Evolutionary conservation across 2,888 invertebrate species (phyloP).

Genomic region (Drosophila robusta): DNA sequence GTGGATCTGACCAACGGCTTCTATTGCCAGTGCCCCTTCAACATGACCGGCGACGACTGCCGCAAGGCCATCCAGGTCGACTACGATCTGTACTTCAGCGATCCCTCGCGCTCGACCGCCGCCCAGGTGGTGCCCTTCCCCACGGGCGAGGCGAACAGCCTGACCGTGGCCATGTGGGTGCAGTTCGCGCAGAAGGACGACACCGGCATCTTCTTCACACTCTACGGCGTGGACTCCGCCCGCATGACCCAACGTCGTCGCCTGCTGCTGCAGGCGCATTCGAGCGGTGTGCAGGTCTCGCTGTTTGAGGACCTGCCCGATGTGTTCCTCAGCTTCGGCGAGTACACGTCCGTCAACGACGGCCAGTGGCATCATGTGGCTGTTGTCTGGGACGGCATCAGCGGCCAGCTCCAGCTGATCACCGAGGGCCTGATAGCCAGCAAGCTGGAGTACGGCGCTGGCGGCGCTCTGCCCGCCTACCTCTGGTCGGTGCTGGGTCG

Average conservation of each 20-base stretch:
- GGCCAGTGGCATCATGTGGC: slow-evolving; percentile 99
- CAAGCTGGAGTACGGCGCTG: slow-evolving; percentile 95
- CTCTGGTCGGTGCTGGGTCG: slow-evolving; percentile 97
- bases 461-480: slow-evolving; percentile 92
- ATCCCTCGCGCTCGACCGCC: slow-evolving; percentile 95
- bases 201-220: slow-evolving; percentile 96
- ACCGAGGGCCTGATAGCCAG: slow-evolving; percentile 98
- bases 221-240: slow-evolving; percentile 94
- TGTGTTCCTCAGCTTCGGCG: slow-evolving; percentile 95
- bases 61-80: slow-evolving; percentile 99
- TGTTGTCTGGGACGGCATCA: slow-evolving; percentile 96
- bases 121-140: slow-evolving; percentile 97
- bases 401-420: slow-evolving; percentile 94
- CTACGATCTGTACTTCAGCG: slow-evolving; percentile 98
- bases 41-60: slow-evolving; percentile 98
- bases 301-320: slow-evolving; percentile 95
- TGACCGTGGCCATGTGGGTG: slow-evolving; percentile 98
- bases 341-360: slow-evolving; percentile 97
- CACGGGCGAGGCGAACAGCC: slow-evolving; percentile 90
- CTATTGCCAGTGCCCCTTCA: slow-evolving; percentile 98
- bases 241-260: slow-evolving; percentile 91
- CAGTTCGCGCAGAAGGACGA: slow-evolving; percentile 96
- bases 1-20: slow-evolving; percentile 95
- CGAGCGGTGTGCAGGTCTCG: slow-evolving; percentile 96
- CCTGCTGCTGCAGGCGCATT: slow-evolving; percentile 95